Conservation (phyloP, 2,113 vertebrate genomes). For the Henicopernis longicauda region DNA sequence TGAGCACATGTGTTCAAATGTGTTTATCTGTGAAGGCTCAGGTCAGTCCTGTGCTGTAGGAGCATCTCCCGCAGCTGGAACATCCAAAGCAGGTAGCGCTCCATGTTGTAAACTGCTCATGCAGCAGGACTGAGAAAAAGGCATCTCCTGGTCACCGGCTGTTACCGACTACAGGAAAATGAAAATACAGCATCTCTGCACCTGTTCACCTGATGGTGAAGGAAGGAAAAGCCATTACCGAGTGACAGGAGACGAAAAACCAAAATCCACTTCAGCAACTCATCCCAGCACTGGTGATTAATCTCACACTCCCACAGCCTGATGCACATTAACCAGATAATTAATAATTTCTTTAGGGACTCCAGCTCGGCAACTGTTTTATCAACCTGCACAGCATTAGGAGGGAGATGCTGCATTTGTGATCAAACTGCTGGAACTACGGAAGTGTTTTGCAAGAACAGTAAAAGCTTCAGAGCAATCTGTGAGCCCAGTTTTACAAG, state of each 20-base stretch:
- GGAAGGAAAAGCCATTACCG: constrained; percentile 81
- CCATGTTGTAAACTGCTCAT: constrained; percentile 71
- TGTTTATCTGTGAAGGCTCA: background rate
- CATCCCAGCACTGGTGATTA: constrained; percentile 87
- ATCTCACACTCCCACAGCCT: constrained; percentile 91
- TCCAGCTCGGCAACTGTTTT: constrained; percentile 86
- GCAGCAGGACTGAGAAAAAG: constrained; percentile 74
- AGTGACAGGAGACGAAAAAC: constrained; percentile 83
- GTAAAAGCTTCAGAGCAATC: constrained; percentile 29
- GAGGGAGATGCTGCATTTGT: constrained; percentile 60
- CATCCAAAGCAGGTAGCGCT: constrained; percentile 25
- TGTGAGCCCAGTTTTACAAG: background rate
- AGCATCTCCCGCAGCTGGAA: constrained; percentile 53
- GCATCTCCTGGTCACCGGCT: constrained; percentile 76
- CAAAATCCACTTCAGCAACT: constrained; percentile 86
- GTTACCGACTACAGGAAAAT: constrained; percentile 76
- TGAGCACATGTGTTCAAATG: background rate
- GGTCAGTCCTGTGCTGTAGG: constrained; percentile 26
- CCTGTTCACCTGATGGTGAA: constrained; percentile 83
- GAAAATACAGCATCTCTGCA: constrained; percentile 81
- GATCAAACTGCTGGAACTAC: constrained; percentile 61
- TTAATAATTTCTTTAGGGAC: constrained; percentile 99
- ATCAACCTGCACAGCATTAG: constrained; percentile 82
- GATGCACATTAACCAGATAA: constrained; percentile 99
- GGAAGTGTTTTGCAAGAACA: constrained; percentile 22